phyloP scores from a whole-genome alignment of 2,888 invertebrate species.

The Cerceris ruficornis region DNA sequence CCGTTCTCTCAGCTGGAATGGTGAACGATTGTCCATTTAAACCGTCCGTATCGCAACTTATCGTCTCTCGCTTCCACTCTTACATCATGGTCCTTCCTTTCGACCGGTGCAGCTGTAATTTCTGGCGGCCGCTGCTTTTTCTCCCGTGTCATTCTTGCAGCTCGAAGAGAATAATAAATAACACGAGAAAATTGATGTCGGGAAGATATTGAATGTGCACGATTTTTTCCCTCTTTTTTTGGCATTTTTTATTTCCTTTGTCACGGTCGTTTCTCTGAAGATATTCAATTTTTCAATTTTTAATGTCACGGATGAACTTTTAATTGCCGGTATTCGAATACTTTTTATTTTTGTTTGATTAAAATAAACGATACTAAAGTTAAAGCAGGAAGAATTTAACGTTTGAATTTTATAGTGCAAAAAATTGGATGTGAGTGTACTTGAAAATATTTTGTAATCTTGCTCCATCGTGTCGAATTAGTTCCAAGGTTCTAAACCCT shows the following conservation, averaged over 20 bases:
- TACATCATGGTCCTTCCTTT: slow-evolving; percentile 28
- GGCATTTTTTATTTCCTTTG: too few relatives aligned
- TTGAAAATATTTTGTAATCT: not conserved
- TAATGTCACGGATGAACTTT: too few relatives aligned
- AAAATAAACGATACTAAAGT: too few relatives aligned
- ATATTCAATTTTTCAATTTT: too few relatives aligned
- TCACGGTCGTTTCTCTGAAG: too few relatives aligned
- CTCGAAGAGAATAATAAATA: not conserved
- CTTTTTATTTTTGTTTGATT: too few relatives aligned
- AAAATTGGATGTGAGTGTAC: too few relatives aligned
- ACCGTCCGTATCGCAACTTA: slow-evolving; percentile 44
- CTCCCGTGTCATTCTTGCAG: not conserved
- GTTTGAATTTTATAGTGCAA: too few relatives aligned
- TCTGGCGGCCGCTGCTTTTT: not conserved
- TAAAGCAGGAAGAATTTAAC: too few relatives aligned
- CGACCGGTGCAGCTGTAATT: slow-evolving; percentile 19
- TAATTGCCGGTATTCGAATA: too few relatives aligned
- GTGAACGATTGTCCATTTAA: slow-evolving; percentile 54
- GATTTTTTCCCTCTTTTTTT: too few relatives aligned
- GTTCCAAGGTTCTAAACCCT: not conserved
- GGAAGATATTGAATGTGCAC: not conserved
- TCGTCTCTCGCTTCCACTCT: slow-evolving; percentile 33
- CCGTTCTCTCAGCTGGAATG: slow-evolving; percentile 43
- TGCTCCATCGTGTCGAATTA: not conserved
- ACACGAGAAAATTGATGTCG: not conserved